phyloP scores from a whole-genome alignment of 2,797 vertebrate species.

The Sebastolobus altivelis region DNA sequence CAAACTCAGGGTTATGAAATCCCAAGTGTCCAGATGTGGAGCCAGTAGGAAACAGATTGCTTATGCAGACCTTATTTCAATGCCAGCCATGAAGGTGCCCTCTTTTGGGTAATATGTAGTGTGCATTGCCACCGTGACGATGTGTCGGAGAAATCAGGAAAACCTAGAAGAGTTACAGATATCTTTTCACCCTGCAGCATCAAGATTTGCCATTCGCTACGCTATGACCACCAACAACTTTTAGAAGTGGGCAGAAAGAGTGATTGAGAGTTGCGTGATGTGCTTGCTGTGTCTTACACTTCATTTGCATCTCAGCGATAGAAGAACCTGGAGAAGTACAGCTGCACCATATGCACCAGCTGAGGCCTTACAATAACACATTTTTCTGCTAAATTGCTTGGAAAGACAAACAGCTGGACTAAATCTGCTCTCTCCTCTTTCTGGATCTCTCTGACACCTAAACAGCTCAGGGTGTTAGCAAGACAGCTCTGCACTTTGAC shows the following conservation, averaged over 20 bases:
- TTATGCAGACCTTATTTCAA: conserved; percentile 80
- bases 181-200: conserved; percentile 47
- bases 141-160: conserved; percentile 57
- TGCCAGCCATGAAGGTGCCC: conserved; percentile 82
- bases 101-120: conserved; percentile 70
- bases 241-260: conserved; percentile 17
- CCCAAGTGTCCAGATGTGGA: conserved; percentile 82
- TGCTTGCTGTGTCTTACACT: conserved; percentile 36
- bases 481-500: conserved; percentile 56
- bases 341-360: conserved; percentile 60
- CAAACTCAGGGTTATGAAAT: conserved; percentile 81
- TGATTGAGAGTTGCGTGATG: conserved; percentile 38
- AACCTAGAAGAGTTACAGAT: conserved; percentile 42
- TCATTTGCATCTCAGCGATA: conserved; percentile 45
- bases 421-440: conserved; percentile 61
- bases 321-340: conserved; percentile 60
- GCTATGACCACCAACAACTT: conserved; percentile 7
- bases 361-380: conserved; percentile 68
- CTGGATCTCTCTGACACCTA: conserved; percentile 50
- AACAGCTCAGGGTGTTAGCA: conserved; percentile 57
- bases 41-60: conserved; percentile 79
- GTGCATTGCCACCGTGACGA: conserved; percentile 27
- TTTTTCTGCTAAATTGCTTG: conserved; percentile 71
- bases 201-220: conserved; percentile 18
- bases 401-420: conserved; percentile 79